These are phyloP conservation scores for Nanger granti DNA, from an alignment of 2,113 vertebrate species.

Conservation along the genomic window DNA sequence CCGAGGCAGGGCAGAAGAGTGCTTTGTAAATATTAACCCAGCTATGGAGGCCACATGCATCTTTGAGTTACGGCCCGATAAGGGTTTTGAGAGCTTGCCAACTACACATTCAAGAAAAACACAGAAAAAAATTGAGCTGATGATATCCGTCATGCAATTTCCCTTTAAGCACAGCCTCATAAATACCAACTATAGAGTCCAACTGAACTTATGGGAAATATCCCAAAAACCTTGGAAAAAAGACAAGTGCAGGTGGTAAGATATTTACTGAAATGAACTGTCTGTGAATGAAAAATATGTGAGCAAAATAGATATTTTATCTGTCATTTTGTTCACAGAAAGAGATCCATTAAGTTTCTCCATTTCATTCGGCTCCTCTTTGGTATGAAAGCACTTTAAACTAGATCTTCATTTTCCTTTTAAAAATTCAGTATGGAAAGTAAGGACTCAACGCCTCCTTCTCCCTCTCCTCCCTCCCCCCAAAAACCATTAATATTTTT, in stretches of 20 bases:
- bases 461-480: too few relatives aligned
- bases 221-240: slow-evolving; percentile 73
- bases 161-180: slow-evolving; percentile 70
- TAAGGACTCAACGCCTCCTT: not conserved
- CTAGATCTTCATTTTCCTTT: slow-evolving; percentile 63
- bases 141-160: slow-evolving; percentile 74
- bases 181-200: slow-evolving; percentile 72
- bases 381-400: slow-evolving; percentile 61
- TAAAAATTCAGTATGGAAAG: slow-evolving; percentile 53
- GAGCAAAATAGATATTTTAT: slow-evolving; percentile 79
- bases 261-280: slow-evolving; percentile 77
- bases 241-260: slow-evolving; percentile 78
- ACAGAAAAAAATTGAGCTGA: slow-evolving; percentile 66
- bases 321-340: slow-evolving; percentile 77
- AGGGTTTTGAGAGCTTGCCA: slow-evolving; percentile 77
- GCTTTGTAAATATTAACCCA: slow-evolving; percentile 77
- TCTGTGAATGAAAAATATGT: slow-evolving; percentile 77
- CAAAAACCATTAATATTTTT: not conserved
- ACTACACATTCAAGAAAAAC: slow-evolving; percentile 70
- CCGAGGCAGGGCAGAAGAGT: slow-evolving; percentile 21
- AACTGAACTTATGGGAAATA: slow-evolving; percentile 75
- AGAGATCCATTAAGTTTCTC: slow-evolving; percentile 69
- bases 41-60: slow-evolving; percentile 69
- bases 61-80: slow-evolving; percentile 75
- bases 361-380: slow-evolving; percentile 60